Conservation (phyloP, 2,113 vertebrate genomes). For the Corythaixoides concolor region DNA sequence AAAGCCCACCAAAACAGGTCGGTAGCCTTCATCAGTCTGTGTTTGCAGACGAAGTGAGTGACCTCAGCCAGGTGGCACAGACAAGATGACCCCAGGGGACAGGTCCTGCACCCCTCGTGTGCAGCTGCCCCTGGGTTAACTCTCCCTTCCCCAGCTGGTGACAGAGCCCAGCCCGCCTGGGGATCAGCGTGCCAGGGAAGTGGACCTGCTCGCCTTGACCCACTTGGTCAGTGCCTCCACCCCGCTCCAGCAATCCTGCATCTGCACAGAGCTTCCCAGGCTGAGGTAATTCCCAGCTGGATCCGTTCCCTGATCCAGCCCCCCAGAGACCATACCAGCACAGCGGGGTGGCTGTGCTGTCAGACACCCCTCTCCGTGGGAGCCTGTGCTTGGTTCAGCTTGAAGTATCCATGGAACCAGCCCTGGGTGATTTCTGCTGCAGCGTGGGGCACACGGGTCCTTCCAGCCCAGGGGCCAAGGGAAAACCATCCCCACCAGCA, state of each 20-base stretch:
- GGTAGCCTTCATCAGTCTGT: neutral
- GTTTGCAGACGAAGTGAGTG: neutral
- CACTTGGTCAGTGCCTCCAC: fast-evolving
- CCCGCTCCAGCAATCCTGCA: neutral
- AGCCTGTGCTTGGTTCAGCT: neutral
- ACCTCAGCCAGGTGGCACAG: neutral
- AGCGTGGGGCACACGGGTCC: fast-evolving
- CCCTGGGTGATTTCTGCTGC: neutral
- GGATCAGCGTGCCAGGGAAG: fast-evolving
- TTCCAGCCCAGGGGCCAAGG: neutral
- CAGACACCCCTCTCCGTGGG: neutral
- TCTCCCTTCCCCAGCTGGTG: neutral
- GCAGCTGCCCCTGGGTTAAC: neutral
- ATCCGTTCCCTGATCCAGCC: neutral
- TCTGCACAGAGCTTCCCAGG: neutral
- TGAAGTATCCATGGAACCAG: neutral
- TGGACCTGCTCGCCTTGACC: neutral
- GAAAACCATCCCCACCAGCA: neutral
- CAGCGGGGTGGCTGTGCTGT: fast-evolving
- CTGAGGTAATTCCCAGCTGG: neutral
- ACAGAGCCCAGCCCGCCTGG: neutral
- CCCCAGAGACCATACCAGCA: fast-evolving
- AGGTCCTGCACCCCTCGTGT: neutral
- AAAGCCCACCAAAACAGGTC: neutral
- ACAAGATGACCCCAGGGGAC: neutral